Percentiles rank a stretch among this genome's conserved stretches.
Conservation (phyloP, 2,797 vertebrate genomes). For the Malacoctenus gilli region DNA sequence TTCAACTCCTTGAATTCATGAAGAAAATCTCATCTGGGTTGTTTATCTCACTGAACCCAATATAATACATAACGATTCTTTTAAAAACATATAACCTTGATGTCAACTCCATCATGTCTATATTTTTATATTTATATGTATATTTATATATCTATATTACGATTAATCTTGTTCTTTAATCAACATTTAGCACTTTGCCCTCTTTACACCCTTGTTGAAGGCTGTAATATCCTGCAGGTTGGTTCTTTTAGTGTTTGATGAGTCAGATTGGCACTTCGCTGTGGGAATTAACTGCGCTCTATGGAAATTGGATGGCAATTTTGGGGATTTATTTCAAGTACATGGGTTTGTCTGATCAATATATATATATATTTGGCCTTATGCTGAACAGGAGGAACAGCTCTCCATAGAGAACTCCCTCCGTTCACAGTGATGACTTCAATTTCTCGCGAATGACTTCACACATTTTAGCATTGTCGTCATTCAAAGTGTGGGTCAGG, state of each 20-base stretch:
- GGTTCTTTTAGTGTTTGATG: slow-evolving; percentile 1
- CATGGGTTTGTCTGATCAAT: not conserved
- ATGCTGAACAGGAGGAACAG: not conserved
- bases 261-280: not conserved
- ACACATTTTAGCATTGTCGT: not conserved
- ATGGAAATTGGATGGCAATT: not conserved
- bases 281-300: not conserved
- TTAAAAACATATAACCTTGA: slow-evolving; percentile 9
- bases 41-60: not conserved
- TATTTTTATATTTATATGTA: slow-evolving; percentile 32
- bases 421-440: not conserved
- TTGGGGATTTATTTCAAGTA: not conserved
- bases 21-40: slow-evolving; percentile 8
- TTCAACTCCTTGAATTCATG: not conserved
- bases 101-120: slow-evolving; percentile 11
- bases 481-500: slow-evolving; percentile 1
- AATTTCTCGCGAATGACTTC: not conserved
- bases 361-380: slow-evolving; percentile 6
- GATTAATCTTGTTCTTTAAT: slow-evolving; percentile 10
- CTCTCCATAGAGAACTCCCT: too few relatives aligned
- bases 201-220: too few relatives aligned
- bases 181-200: slow-evolving; percentile 35
- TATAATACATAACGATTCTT: too few relatives aligned
- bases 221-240: too few relatives aligned
- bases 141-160: slow-evolving; percentile 42